phyloP scores from a whole-genome alignment of 92 coral and sea anemone species.

The Porites rus region DNA sequence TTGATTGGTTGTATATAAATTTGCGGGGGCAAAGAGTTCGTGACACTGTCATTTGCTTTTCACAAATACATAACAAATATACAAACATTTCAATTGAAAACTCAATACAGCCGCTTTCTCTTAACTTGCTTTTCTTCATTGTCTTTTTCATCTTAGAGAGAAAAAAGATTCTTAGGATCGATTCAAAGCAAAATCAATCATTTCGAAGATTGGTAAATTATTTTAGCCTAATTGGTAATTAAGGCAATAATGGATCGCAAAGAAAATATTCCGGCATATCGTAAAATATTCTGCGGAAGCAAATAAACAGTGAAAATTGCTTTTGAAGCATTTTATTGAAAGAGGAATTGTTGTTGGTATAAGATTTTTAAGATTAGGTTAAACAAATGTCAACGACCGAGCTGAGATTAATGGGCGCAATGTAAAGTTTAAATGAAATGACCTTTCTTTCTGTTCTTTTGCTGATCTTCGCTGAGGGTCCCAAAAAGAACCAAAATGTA shows the following conservation, averaged over 20 bases:
- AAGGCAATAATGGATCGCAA: constrained; percentile 30
- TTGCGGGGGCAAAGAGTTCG: constrained; percentile 21
- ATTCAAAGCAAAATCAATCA: neutral
- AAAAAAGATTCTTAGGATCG: neutral
- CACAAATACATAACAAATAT: constrained; percentile 25
- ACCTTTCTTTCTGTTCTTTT: no score
- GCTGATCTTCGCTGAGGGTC: no score
- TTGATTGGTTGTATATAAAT: constrained; percentile 30
- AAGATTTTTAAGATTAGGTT: neutral
- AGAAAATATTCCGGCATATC: constrained; percentile 15
- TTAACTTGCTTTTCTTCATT: constrained; percentile 8
- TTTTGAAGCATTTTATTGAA: constrained; percentile 19
- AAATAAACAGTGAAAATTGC: constrained; percentile 34
- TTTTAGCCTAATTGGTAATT: constrained; percentile 12
- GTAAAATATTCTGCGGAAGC: neutral
- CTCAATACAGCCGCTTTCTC: neutral
- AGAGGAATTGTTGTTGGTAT: constrained; percentile 15
- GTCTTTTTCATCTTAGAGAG: neutral
- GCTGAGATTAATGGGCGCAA: neutral
- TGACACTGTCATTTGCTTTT: constrained; percentile 31
- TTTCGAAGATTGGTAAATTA: neutral
- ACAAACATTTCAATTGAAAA: constrained; percentile 27
- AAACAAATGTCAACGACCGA: constrained; percentile 19
- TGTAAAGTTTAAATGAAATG: no score
- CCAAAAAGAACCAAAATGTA: no score